Evolutionary conservation across 2,113 vertebrate species (phyloP).

Genomic region (Orcinus orca): DNA sequence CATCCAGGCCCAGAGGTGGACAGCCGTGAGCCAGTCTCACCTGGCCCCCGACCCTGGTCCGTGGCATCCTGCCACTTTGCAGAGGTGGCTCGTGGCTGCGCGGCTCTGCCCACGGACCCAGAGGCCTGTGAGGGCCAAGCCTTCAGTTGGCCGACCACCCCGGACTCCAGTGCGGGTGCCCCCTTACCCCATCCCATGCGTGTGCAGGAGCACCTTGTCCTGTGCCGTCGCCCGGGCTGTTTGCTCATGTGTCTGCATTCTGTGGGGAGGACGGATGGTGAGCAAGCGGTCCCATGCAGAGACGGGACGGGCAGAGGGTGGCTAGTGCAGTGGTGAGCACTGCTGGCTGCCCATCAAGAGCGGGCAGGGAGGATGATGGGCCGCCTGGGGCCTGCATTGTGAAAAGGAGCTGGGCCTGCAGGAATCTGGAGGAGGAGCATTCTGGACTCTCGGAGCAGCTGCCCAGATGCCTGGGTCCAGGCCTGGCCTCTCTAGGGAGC

Average conservation of each 20-base stretch:
- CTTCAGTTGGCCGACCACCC: not conserved
- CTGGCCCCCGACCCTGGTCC: not conserved
- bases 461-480: not conserved
- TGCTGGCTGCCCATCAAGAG: not conserved
- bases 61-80: too few relatives aligned
- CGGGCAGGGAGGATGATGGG: not conserved
- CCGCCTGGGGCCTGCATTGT: not conserved
- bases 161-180: too few relatives aligned
- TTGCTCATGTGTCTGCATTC: not conserved
- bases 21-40: not conserved
- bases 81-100: too few relatives aligned
- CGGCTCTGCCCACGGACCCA: rapidly evolving
- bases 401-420: too few relatives aligned
- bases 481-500: not conserved
- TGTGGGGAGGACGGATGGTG: not conserved
- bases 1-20: not conserved
- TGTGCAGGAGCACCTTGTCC: not conserved
- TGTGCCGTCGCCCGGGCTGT: rapidly evolving
- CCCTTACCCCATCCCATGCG: rapidly evolving
- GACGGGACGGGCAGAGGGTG: not conserved
- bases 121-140: not conserved
- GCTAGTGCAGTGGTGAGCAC: not conserved
- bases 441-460: rapidly evolving
- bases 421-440: not conserved
- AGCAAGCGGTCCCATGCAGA: not conserved